phyloP scores from a whole-genome alignment of 2,888 invertebrate species.

The Chaitophorus viminalis region DNA sequence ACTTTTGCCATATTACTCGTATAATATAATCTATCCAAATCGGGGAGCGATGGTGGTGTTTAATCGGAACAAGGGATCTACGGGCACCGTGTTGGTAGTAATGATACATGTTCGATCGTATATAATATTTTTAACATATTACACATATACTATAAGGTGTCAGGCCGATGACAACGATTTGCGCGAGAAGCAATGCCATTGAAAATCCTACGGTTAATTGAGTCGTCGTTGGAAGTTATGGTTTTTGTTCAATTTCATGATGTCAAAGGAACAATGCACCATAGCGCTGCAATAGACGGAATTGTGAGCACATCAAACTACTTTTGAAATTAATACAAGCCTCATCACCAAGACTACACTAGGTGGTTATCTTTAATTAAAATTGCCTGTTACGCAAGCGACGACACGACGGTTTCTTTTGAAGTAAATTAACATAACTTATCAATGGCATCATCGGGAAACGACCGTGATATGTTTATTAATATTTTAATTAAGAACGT shows the following conservation, averaged over 20 bases:
- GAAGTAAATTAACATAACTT: neutral
- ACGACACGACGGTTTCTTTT: neutral
- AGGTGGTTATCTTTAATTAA: neutral
- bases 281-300: neutral
- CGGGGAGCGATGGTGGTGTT: too few relatives aligned
- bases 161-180: too few relatives aligned
- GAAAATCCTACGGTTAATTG: neutral
- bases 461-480: neutral
- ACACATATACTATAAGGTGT: too few relatives aligned
- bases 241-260: neutral
- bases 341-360: neutral
- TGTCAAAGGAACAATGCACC: neutral
- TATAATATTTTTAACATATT: too few relatives aligned
- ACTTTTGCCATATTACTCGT: too few relatives aligned
- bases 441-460: too few relatives aligned
- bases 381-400: neutral
- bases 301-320: neutral
- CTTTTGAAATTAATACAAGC: neutral
- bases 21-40: too few relatives aligned
- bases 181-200: too few relatives aligned
- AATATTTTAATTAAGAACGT: neutral
- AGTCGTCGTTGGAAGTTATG: neutral
- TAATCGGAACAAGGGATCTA: too few relatives aligned
- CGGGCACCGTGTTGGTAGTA: too few relatives aligned
- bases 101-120: too few relatives aligned